Evolutionary conservation across 2,797 vertebrate species (phyloP).

Genomic region (Thamnophis elegans): DNA sequence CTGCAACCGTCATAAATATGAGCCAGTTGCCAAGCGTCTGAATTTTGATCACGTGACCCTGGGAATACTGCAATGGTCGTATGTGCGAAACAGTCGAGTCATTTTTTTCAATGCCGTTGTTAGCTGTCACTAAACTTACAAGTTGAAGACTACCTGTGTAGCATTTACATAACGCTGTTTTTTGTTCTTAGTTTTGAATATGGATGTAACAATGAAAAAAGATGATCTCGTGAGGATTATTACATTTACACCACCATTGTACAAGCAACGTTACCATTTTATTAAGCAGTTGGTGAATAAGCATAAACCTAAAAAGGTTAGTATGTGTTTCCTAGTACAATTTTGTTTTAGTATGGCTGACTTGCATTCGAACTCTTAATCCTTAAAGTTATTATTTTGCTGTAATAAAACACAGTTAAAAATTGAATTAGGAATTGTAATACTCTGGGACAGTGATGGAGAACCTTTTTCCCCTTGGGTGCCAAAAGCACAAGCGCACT

Average conservation of each 20-base stretch:
- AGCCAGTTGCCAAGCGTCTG: not conserved
- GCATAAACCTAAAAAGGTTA: conserved; percentile 84
- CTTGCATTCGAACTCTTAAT: not conserved
- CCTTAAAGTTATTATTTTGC: not conserved
- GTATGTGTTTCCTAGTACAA: conserved; percentile 21
- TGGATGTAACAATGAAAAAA: conserved; percentile 52
- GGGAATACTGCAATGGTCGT: not conserved
- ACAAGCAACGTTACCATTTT: conserved; percentile 84
- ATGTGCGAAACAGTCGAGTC: not conserved
- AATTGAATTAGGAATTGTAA: not conserved
- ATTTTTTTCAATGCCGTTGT: not conserved
- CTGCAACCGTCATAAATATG: not conserved
- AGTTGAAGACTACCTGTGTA: not conserved
- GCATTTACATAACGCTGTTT: conserved; percentile 13
- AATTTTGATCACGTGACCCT: not conserved
- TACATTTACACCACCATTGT: conserved; percentile 84
- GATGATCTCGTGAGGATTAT: conserved; percentile 30
- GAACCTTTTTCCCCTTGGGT: no score
- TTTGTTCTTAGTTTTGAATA: conserved; percentile 40
- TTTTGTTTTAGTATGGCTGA: not conserved
- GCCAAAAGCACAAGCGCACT: no score
- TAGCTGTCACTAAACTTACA: not conserved
- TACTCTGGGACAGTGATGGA: not conserved
- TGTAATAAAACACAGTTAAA: not conserved
- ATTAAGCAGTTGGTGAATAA: conserved; percentile 80